These are phyloP conservation scores for Chamaetylas fuelleborni DNA, from an alignment of 2,113 vertebrate genomes.

Conservation along the genomic window DNA sequence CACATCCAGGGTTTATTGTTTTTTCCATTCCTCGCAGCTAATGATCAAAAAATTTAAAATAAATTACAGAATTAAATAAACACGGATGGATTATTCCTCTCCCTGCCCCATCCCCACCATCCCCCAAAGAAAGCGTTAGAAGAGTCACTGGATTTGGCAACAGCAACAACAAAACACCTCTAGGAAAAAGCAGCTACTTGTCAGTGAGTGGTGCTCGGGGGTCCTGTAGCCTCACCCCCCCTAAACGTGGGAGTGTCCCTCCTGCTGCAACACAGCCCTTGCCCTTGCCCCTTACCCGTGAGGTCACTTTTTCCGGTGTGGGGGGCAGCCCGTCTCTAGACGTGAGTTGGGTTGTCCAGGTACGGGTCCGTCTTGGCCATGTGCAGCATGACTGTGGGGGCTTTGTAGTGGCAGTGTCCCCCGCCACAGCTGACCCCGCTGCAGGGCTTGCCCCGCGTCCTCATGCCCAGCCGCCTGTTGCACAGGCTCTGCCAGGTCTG, in stretches of 20 bases:
- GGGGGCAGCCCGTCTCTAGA: slow-evolving; percentile 63
- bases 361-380: slow-evolving; percentile 92
- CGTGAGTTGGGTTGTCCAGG: slow-evolving; percentile 90
- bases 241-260: not conserved
- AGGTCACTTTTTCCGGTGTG: not conserved
- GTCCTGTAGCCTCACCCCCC: accelerated
- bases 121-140: not conserved
- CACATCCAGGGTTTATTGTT: slow-evolving; percentile 73
- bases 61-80: slow-evolving; percentile 85
- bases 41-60: slow-evolving; percentile 75
- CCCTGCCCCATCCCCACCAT: not conserved
- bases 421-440: slow-evolving; percentile 83
- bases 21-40: slow-evolving; percentile 68
- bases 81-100: slow-evolving; percentile 41
- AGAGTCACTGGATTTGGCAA: slow-evolving; percentile 50
- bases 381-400: slow-evolving; percentile 88
- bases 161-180: slow-evolving; percentile 24
- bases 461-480: slow-evolving; percentile 84
- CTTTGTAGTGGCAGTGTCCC: slow-evolving; percentile 91
- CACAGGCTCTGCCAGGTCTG: slow-evolving; percentile 98
- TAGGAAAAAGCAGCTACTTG: slow-evolving; percentile 24
- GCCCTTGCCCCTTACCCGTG: slow-evolving; percentile 13
- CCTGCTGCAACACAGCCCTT: not conserved
- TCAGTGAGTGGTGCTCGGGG: not conserved
- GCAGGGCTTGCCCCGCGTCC: slow-evolving; percentile 88